Evolutionary conservation across 92 coral and sea anemone genomes (phyloP), one percentile per base, ranked within the genome.

Genomic region (Scolanthus callimorphus): DNA sequence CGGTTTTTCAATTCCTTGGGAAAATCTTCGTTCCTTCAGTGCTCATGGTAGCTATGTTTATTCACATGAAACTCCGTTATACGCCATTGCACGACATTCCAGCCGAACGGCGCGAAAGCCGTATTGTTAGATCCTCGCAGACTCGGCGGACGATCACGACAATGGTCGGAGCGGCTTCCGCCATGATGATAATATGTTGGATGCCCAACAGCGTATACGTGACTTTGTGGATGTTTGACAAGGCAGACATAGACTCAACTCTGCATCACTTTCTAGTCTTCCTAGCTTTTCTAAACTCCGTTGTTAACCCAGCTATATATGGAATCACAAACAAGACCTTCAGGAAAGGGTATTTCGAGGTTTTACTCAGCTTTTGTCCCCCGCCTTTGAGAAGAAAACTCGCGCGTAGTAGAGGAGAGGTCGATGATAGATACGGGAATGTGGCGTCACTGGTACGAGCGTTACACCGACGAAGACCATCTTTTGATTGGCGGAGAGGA

Each of bases 231-330:
- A 59, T 59, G 37, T 67, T 58, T 38, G 75, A 66, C 3, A 12
- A 49, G 48, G 51, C 67, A 2, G 59, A 39, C 11, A 28, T 70
- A 12, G 85, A 83, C 45, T 70, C 80, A 20, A 60, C 46, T 2
- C 39, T 66, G 13, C 81, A 77, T 19, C 81, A 77, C 27, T 70
- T 55, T 60, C 55, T 59, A 3, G 75, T 70, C 24, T 69, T 68
- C 39, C 38, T 83, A 8, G 55, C 77, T 0, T 83, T 83, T n/a
- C 34, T 71, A 12, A 71, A 73, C 51, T 78, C 78, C 17, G 69
- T 78, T 27, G 26, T 77, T 17, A 83, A 83, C 50, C 90, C 90
- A 11, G 70, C 67, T 39, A 78, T 83, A 58, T 83, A 83, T 48
- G 90, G 90, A 21, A 57, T 83, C 23, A 83, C 80, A 19, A 83